These are phyloP conservation scores for Artibeus jamaicensis DNA, from an alignment of 2,797 vertebrate genomes.

Conservation along the genomic window DNA sequence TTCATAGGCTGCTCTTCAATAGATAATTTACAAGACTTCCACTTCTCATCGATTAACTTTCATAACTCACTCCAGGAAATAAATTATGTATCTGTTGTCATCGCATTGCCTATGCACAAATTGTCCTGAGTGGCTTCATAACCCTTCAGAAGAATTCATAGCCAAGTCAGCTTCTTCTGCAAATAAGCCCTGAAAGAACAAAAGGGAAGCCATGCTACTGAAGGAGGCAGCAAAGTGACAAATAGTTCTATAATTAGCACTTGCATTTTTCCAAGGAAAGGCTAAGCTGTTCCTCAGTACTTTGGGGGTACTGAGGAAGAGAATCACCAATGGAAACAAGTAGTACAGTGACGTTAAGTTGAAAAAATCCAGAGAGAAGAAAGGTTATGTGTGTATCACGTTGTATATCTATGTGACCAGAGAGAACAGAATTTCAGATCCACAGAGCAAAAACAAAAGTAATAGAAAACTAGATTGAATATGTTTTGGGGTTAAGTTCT, in stretches of 20 bases:
- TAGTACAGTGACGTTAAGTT: rapidly evolving
- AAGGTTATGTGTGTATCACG: rapidly evolving
- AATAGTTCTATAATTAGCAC: background rate
- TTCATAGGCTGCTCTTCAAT: slow-evolving; percentile 59
- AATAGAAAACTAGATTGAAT: background rate
- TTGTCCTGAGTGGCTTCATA: slow-evolving; percentile 35
- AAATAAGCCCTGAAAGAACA: background rate
- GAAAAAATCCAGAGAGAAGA: background rate
- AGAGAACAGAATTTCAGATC: background rate
- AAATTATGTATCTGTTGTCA: slow-evolving; percentile 68
- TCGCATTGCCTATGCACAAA: slow-evolving; percentile 48
- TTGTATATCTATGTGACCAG: background rate
- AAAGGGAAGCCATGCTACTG: too few relatives aligned
- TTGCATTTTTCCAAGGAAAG: background rate
- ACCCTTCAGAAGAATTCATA: slow-evolving; percentile 35
- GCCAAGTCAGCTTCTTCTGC: background rate
- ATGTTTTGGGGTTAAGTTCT: background rate
- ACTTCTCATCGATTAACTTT: slow-evolving; percentile 75
- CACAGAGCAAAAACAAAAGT: background rate
- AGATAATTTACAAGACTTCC: slow-evolving; percentile 75
- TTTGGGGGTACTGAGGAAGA: background rate
- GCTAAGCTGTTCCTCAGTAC: background rate
- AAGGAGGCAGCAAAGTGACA: background rate
- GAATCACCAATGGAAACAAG: background rate
- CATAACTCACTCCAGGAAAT: slow-evolving; percentile 73